A percentile compares a stretch with the other conserved stretches of the same genome.
These are phyloP conservation scores for Spilogale gracilis DNA, from an alignment of 2,113 vertebrate species.

Conservation along the genomic window DNA sequence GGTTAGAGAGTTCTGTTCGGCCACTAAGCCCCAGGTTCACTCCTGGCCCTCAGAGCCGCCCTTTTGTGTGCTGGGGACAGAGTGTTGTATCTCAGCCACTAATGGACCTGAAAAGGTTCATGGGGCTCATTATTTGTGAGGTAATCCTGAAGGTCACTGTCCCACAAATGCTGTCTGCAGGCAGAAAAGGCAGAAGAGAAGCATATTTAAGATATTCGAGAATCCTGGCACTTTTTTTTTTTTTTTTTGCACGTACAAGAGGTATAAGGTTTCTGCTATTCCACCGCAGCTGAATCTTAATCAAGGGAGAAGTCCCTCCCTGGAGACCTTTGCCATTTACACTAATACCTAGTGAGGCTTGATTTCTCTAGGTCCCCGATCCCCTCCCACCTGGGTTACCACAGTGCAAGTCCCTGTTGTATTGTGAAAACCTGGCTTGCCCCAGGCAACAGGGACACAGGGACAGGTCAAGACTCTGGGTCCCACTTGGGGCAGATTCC, in stretches of 20 bases:
- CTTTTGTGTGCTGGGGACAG: neutral
- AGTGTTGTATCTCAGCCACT: neutral
- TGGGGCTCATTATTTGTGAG: conserved; percentile 72
- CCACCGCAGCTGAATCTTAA: conserved; percentile 16
- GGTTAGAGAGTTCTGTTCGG: conserved; percentile 4
- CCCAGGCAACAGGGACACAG: neutral
- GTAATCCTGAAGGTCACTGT: conserved; percentile 67
- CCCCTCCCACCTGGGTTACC: rapidly evolving
- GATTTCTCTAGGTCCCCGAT: neutral
- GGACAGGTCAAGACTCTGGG: conserved; percentile 11
- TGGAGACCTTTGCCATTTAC: neutral
- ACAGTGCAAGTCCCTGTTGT: rapidly evolving
- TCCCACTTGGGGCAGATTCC: neutral
- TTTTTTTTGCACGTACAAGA: neutral
- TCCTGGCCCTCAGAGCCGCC: neutral
- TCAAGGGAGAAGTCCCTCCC: conserved; percentile 40
- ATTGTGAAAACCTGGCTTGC: rapidly evolving
- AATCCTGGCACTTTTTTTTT: conserved; percentile 23
- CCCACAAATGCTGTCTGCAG: neutral
- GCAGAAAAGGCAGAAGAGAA: conserved; percentile 28
- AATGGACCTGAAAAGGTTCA: conserved; percentile 52
- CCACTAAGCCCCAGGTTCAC: rapidly evolving
- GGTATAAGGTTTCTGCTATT: conserved; percentile 49
- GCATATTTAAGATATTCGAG: neutral
- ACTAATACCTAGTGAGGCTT: neutral